phyloP scores from a whole-genome alignment of 2,888 invertebrate genomes.

The Clivina fossor region DNA sequence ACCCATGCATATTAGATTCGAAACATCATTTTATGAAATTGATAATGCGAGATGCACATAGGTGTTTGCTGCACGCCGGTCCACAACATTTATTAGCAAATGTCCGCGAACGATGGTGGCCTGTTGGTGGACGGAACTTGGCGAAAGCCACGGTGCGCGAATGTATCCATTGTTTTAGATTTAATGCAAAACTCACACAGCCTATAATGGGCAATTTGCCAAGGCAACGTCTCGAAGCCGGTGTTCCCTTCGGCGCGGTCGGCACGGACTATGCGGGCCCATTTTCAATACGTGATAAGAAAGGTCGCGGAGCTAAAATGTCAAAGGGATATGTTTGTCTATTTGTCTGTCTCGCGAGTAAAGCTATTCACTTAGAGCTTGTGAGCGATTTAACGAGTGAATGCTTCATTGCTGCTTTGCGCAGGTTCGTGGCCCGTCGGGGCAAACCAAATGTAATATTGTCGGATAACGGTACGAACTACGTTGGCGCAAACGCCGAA shows the following conservation, averaged over 20 bases:
- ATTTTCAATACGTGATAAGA: slow-evolving; percentile 32
- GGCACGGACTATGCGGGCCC: slow-evolving; percentile 36
- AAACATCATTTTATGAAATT: neutral
- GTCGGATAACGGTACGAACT: slow-evolving; percentile 40
- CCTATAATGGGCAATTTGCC: slow-evolving; percentile 41
- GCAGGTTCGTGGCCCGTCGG: slow-evolving; percentile 38
- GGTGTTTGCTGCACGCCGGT: slow-evolving; percentile 20
- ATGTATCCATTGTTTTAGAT: slow-evolving; percentile 29
- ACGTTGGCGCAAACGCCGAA: slow-evolving; percentile 27
- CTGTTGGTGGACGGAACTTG: slow-evolving; percentile 29
- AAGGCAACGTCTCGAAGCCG: neutral
- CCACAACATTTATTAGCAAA: slow-evolving; percentile 7
- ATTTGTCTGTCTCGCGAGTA: slow-evolving; percentile 31
- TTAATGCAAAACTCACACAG: neutral
- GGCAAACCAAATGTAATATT: slow-evolving; percentile 35
- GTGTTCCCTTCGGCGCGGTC: slow-evolving; percentile 17
- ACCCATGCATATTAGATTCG: neutral
- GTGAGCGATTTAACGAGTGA: slow-evolving; percentile 25
- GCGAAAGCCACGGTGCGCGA: slow-evolving; percentile 21
- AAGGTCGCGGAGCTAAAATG: slow-evolving; percentile 16
- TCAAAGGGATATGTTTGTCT: slow-evolving; percentile 29
- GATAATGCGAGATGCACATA: slow-evolving; percentile 3
- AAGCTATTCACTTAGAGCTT: slow-evolving; percentile 16
- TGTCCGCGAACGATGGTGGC: slow-evolving; percentile 34
- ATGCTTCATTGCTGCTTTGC: slow-evolving; percentile 36